Conservation (phyloP, 1,140 invertebrate species). For the Halictus rubicundus region DNA sequence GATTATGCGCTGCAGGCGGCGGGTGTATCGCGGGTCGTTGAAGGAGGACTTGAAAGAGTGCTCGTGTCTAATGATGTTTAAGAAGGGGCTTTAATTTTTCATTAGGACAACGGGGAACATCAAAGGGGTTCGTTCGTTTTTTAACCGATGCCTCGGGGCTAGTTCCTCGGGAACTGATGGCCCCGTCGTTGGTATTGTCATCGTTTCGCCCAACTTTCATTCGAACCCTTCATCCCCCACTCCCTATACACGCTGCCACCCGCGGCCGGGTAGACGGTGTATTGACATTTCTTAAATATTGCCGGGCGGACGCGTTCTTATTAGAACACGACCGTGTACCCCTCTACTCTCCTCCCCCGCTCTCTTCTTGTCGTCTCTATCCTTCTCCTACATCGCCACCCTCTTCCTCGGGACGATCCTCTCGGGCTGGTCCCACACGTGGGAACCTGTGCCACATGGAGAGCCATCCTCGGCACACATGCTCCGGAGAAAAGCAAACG, state of each 20-base stretch:
- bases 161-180: constrained; percentile 59
- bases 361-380: constrained; percentile 9
- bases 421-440: constrained; percentile 51
- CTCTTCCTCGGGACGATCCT: neutral
- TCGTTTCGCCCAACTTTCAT: constrained; percentile 59
- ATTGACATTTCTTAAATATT: constrained; percentile 79
- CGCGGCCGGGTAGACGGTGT: constrained; percentile 43
- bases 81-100: constrained; percentile 81
- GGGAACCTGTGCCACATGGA: constrained; percentile 64
- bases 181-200: constrained; percentile 61
- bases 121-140: constrained; percentile 78
- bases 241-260: constrained; percentile 25
- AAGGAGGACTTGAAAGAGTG: constrained; percentile 68
- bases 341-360: neutral
- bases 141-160: constrained; percentile 74
- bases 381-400: too few relatives aligned
- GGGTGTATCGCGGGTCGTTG: constrained; percentile 32
- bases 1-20: constrained; percentile 58
- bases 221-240: constrained; percentile 59
- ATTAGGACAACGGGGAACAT: constrained; percentile 77
- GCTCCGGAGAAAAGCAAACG: constrained; percentile 61
- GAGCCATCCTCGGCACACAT: constrained; percentile 57
- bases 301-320: constrained; percentile 57
- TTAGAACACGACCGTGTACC: constrained; percentile 22
- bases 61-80: constrained; percentile 80